phyloP scores from a whole-genome alignment of 2,113 vertebrate species.

The Osmerus eperlanus region DNA sequence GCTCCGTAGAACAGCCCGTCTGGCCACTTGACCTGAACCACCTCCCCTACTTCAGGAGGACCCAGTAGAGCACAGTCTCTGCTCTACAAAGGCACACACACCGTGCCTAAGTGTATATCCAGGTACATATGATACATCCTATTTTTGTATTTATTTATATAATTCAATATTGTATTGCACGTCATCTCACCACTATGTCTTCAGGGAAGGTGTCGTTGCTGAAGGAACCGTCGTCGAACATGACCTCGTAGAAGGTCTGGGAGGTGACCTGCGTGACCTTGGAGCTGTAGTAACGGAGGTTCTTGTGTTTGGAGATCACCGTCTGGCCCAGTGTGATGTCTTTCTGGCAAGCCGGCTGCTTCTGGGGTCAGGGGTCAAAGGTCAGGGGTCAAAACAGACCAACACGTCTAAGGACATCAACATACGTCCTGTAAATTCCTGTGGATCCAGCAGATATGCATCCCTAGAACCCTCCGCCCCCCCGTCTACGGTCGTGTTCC shows the following conservation, averaged over 20 bases:
- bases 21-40: conserved; percentile 94
- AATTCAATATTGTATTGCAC: conserved; percentile 27
- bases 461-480: too few species aligned
- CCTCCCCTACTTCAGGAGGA: conserved; percentile 88
- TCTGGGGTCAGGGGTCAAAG: conserved; percentile 61
- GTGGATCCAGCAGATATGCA: too few species aligned
- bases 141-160: not conserved
- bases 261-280: conserved; percentile 82
- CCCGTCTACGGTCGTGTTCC: too few species aligned
- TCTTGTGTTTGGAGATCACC: conserved; percentile 92
- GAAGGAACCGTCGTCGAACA: conserved; percentile 96
- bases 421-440: not conserved
- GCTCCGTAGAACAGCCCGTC: conserved; percentile 94
- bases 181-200: conserved; percentile 88
- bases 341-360: conserved; percentile 73
- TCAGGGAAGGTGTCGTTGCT: conserved; percentile 95
- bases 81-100: conserved; percentile 73
- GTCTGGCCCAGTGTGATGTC: conserved; percentile 86
- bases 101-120: not conserved
- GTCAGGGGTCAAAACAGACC: conserved; percentile 2
- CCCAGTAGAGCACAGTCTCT: conserved; percentile 87
- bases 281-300: conserved; percentile 93
- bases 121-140: not conserved
- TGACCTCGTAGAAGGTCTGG: conserved; percentile 92
- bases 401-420: conserved; percentile 5